Evolutionary conservation across 1,140 invertebrate species (phyloP).

Genomic region (Danaus melanippus): DNA sequence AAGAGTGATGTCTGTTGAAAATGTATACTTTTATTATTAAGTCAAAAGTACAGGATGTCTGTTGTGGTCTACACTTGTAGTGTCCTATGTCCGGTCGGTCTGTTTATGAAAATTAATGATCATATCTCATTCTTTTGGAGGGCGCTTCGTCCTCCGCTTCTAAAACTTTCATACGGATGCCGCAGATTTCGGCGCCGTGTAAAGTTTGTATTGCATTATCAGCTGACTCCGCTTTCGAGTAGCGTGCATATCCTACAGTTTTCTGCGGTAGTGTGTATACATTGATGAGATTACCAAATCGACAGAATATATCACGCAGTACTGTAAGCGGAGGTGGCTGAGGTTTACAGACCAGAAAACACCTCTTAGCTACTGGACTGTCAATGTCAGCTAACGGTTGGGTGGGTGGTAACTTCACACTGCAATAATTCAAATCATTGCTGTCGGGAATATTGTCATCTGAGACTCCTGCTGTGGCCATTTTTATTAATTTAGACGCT

Average conservation of each 20-base stretch:
- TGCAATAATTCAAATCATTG: conserved; percentile 60
- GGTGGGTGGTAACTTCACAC: conserved; percentile 78
- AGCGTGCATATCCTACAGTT: conserved; percentile 93
- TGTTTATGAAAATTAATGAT: conserved; percentile 12
- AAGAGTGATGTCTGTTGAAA: conserved; percentile 20
- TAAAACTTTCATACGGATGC: conserved; percentile 49
- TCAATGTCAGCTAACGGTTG: conserved; percentile 80
- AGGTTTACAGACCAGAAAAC: conserved; percentile 84
- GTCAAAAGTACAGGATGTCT: conserved; percentile 7
- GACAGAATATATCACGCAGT: conserved; percentile 90
- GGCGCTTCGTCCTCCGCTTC: conserved; percentile 46
- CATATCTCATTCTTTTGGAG: conserved; percentile 35
- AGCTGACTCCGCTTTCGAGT: conserved; percentile 83
- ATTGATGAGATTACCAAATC: conserved; percentile 92
- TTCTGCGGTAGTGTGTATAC: conserved; percentile 90
- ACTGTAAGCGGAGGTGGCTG: conserved; percentile 85
- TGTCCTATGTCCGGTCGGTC: conserved; percentile 22
- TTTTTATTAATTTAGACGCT: conserved; percentile 53
- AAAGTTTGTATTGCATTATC: conserved; percentile 69
- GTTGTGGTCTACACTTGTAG: conserved; percentile 11
- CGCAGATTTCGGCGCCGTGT: conserved; percentile 55
- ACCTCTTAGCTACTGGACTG: conserved; percentile 43
- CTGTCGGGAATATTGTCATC: conserved; percentile 32
- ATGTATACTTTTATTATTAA: conserved; percentile 16
- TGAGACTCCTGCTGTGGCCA: conserved; percentile 36